Percentiles rank a stretch among this genome's conserved stretches.
These are phyloP conservation scores for Conchocele bisecta DNA, from an alignment of 2,888 invertebrate species.

Conservation along the genomic window DNA sequence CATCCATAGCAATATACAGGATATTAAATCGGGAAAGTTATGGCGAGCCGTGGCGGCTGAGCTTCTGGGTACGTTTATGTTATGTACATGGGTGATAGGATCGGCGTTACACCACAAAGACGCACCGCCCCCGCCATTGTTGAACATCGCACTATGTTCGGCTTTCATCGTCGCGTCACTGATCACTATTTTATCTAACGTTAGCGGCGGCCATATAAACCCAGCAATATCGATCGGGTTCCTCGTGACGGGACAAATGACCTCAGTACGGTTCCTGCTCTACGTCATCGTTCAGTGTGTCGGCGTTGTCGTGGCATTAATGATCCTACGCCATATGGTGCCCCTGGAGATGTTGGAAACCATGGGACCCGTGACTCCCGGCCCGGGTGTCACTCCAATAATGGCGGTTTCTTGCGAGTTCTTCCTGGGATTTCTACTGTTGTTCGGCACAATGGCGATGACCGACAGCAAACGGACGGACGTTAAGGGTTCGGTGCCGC, in stretches of 20 bases:
- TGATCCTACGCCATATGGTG: neutral
- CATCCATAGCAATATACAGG: too few relatives aligned
- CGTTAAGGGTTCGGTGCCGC: neutral
- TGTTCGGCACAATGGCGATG: neutral
- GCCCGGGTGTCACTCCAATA: neutral
- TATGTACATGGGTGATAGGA: neutral
- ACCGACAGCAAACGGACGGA: neutral
- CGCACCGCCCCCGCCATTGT: neutral
- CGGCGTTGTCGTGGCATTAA: neutral
- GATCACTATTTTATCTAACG: slow-evolving; percentile 3
- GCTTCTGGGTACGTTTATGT: neutral
- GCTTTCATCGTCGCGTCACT: neutral
- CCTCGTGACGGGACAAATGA: slow-evolving; percentile 27
- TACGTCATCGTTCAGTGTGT: slow-evolving; percentile 24
- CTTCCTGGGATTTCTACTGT: neutral
- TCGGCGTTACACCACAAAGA: slow-evolving; percentile 8
- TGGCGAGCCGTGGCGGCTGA: neutral
- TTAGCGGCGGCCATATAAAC: slow-evolving; percentile 29
- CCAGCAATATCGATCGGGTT: slow-evolving; percentile 27
- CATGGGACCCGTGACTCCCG: neutral
- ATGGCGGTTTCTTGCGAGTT: neutral
- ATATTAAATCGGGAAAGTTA: neutral
- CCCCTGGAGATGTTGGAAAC: neutral
- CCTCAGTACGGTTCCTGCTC: slow-evolving; percentile 1
- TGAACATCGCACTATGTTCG: neutral